phyloP scores from a whole-genome alignment of 2,797 vertebrate species.

The Poeciliopsis turneri region DNA sequence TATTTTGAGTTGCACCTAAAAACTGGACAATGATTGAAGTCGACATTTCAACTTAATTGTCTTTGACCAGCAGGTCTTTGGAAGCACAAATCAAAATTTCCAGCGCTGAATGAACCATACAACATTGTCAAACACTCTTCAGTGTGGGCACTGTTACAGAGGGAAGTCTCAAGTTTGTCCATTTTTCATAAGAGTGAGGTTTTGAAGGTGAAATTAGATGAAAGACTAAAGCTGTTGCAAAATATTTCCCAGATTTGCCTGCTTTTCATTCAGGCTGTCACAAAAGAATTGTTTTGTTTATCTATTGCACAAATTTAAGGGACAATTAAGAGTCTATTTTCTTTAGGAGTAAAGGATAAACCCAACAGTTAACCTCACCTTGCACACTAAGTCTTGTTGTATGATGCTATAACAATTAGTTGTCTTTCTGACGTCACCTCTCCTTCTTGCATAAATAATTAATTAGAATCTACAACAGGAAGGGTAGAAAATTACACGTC shows the following conservation, averaged over 20 bases:
- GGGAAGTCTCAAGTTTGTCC: background rate
- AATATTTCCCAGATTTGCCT: background rate
- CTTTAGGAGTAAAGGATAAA: background rate
- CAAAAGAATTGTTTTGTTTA: background rate
- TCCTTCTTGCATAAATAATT: background rate
- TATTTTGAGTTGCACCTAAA: conserved; percentile 29
- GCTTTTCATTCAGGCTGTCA: background rate
- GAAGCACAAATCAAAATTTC: too few relatives aligned
- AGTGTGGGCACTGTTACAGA: background rate
- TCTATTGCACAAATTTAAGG: background rate
- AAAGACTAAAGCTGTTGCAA: background rate
- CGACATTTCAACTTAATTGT: background rate
- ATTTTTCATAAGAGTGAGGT: background rate
- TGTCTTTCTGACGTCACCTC: background rate
- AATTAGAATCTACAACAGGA: background rate
- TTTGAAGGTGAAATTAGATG: background rate
- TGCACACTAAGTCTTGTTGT: background rate
- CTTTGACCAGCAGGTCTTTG: background rate
- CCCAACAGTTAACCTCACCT: background rate
- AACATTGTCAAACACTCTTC: background rate
- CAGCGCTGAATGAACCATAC: background rate
- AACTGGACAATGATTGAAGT: background rate
- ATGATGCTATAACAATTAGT: background rate
- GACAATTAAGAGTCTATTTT: background rate
- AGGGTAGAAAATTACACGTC: background rate